Evolutionary conservation across 2,113 vertebrate species (phyloP).

Genomic region (Anthoscopus minutus): DNA sequence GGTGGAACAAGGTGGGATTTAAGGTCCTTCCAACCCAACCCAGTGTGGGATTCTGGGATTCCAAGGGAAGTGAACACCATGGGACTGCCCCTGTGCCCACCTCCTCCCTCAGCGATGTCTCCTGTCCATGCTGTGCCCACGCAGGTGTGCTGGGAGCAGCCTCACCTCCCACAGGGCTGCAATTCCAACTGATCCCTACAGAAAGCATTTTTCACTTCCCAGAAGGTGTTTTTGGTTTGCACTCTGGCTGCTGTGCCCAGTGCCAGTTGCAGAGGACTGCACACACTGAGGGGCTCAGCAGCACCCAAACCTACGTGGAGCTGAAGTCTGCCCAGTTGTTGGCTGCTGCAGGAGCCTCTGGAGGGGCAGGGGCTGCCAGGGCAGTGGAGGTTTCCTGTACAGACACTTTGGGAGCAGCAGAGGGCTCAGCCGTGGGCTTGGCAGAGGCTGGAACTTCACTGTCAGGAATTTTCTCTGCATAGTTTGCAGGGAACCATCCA

Average conservation of each 20-base stretch:
- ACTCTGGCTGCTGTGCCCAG: background rate
- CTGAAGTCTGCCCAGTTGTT: constrained; percentile 99
- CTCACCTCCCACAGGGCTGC: background rate
- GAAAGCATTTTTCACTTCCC: background rate
- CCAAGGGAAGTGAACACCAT: background rate
- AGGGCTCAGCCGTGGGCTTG: constrained; percentile 56
- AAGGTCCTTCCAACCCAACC: fast-evolving
- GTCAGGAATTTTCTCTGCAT: constrained; percentile 92
- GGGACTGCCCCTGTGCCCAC: background rate
- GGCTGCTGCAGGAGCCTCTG: constrained; percentile 72
- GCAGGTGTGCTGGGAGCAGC: background rate
- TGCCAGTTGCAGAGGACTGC: background rate
- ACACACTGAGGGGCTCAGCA: background rate
- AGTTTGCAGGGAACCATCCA: constrained; percentile 98
- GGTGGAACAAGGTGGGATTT: background rate
- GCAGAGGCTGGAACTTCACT: constrained; percentile 81
- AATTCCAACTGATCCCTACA: background rate
- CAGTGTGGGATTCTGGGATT: background rate
- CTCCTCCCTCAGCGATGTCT: background rate
- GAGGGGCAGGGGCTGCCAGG: constrained; percentile 28
- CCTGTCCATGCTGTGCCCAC: background rate
- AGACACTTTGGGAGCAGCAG: constrained; percentile 70
- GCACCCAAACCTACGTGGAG: constrained; percentile 83
- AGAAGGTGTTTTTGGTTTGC: background rate
- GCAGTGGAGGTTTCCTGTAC: constrained; percentile 66